These are phyloP conservation scores for Odontesthes bonariensis DNA, from an alignment of 2,113 vertebrate species.

Conservation along the genomic window DNA sequence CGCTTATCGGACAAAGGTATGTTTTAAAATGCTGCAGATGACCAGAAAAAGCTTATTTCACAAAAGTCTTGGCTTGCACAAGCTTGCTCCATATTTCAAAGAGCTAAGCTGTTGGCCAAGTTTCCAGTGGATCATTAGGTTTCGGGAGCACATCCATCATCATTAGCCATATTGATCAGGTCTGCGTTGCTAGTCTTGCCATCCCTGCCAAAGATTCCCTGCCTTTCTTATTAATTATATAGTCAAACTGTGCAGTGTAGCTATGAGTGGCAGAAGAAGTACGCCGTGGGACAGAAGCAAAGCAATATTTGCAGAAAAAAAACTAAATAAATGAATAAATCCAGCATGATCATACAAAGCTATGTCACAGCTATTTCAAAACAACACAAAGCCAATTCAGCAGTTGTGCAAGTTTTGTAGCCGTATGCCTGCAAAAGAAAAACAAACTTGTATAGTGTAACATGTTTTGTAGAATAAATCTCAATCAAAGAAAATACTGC, in stretches of 20 bases:
- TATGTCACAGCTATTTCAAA: background rate
- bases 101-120: conserved; percentile 27
- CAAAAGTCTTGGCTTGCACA: conserved; percentile 35
- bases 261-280: background rate
- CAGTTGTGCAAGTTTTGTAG: background rate
- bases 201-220: conserved; percentile 28
- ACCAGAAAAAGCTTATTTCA: conserved; percentile 35
- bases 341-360: background rate
- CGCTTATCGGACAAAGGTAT: conserved; percentile 26
- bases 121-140: conserved; percentile 42
- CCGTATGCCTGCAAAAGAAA: background rate
- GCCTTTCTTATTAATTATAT: background rate
- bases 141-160: conserved; percentile 65
- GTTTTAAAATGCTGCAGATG: conserved; percentile 27
- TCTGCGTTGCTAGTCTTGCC: conserved; percentile 17
- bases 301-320: conserved; percentile 6
- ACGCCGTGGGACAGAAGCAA: background rate
- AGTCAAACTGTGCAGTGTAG: conserved; percentile 1
- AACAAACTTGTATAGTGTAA: no score
- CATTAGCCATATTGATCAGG: conserved; percentile 58
- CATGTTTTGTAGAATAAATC: background rate
- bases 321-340: background rate
- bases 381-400: background rate
- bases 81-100: conserved; percentile 42
- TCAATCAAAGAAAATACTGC: background rate